Evolutionary conservation across 2,888 invertebrate genomes (phyloP).

Genomic region (Tethea ocularis): DNA sequence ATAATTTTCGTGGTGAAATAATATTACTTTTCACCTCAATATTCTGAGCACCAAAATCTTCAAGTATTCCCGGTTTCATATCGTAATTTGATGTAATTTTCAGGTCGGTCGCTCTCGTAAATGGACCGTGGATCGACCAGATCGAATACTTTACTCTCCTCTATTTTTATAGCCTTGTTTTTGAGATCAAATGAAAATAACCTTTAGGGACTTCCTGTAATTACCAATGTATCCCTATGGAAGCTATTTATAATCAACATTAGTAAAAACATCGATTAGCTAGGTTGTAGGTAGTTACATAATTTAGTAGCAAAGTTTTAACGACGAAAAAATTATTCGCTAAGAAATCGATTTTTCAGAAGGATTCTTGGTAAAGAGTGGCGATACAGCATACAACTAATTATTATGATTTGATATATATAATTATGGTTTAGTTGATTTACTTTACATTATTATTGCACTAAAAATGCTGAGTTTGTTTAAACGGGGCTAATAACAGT

Average conservation of each 20-base stretch:
- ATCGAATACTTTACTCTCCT: conserved; percentile 43
- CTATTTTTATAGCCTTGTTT: conserved; percentile 47
- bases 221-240: background rate
- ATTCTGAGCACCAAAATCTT: conserved; percentile 5
- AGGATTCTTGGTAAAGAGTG: no score
- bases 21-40: conserved; percentile 1
- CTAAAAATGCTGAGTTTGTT: background rate
- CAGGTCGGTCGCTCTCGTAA: conserved; percentile 47
- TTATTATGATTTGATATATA: no score
- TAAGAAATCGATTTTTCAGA: no score
- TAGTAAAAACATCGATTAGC: no score
- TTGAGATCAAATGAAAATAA: conserved; percentile 38
- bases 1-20: background rate
- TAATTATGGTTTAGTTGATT: no score
- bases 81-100: conserved; percentile 60
- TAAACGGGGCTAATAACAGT: background rate
- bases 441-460: no score
- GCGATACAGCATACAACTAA: no score
- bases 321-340: no score
- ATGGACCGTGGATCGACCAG: conserved; percentile 46
- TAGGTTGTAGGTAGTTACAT: no score
- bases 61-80: conserved; percentile 21
- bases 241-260: no score
- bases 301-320: no score
- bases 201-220: conserved; percentile 13